Base-by-base conservation (phyloP, 1,140 invertebrate species). In the Neodiprion fabricii region DNA sequence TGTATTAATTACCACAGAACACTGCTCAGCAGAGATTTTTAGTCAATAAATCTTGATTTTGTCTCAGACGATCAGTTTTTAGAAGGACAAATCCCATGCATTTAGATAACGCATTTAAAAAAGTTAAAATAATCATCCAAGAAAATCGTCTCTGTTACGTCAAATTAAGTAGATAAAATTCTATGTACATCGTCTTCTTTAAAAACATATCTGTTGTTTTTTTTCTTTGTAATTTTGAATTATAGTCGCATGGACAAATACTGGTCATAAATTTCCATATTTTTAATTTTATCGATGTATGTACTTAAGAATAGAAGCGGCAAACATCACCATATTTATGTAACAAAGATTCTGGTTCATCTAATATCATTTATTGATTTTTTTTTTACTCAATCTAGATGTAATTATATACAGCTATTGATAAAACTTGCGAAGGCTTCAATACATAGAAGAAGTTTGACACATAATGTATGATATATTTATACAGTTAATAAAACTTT, bases 381-480 rank as follows among this genome's bases (percentile, higher is more conserved):
- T 14, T 14, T 17, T 12, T 12, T 61, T 61, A 61, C 11, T 7
- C 53, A 17, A 61, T 8, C n/a, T 61, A 61, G 53, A 61, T 61
- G 4, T 61, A 61, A 61, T 61, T 61, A 61, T 61, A 61, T 17
- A 61, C 3, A 14, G n/a, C n/a, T 8, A 61, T 14, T 12, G n/a
- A 61, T 14, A 9, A 61, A 61, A 61, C 53, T 12, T 5, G 4
- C 53, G 0, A 11, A 61, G 53, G 9, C 28, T 3, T 40, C 28
- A 40, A 40, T 40, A 40, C 70, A 75, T 21, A 12, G 17, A 78
- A 76, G 67, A 71, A 71, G 71, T 48, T 2, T 75, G 72, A 70
- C 40, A 72, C 50, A 53, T 72, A 78, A 72, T 72, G 76, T 75
- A 73, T 1, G 49, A 70, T 66, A 61, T 68, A 70, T 75, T 61